phyloP scores from a whole-genome alignment of 37 sponge, comb jelly and placozoan genomes.

The Aplysina aerophoba region DNA sequence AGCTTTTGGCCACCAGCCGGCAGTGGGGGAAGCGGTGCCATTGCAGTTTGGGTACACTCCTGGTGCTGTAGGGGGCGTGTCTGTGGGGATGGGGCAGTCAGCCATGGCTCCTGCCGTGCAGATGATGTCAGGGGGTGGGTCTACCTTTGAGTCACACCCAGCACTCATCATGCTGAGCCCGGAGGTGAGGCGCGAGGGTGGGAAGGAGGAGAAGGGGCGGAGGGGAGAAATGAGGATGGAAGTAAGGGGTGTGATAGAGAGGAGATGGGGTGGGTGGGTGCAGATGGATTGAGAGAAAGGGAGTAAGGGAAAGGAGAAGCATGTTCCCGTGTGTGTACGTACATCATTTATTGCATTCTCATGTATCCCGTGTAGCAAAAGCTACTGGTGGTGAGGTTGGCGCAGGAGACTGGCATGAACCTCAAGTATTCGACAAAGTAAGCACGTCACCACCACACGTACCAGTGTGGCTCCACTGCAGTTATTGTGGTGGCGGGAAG shows the following conservation, averaged over 20 bases:
- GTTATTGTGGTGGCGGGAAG: too few species aligned
- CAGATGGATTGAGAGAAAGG: constrained; percentile 7
- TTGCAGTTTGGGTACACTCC: too few species aligned
- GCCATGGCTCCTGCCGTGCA: too few species aligned
- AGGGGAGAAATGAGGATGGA: too few species aligned
- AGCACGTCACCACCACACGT: neutral
- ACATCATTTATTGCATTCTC: too few species aligned
- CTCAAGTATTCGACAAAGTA: constrained; percentile 1
- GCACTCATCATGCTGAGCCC: neutral
- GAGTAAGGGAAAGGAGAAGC: neutral
- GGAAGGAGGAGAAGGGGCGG: neutral
- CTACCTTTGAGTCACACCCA: constrained; percentile 1
- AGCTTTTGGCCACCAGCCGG: too few species aligned
- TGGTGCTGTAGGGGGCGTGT: too few species aligned
- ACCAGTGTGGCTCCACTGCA: too few species aligned
- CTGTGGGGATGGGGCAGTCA: too few species aligned
- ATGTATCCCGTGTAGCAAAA: neutral
- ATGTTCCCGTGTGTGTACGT: neutral
- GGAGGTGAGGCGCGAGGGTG: neutral
- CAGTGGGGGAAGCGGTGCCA: too few species aligned
- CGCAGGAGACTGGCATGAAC: constrained; percentile 30
- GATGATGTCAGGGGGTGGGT: too few species aligned
- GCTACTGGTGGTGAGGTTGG: neutral
- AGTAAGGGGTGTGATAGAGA: constrained; percentile 3
- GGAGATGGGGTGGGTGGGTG: neutral